These are phyloP conservation scores for Mirounga angustirostris DNA, from an alignment of 2,113 vertebrate genomes.

Conservation along the genomic window DNA sequence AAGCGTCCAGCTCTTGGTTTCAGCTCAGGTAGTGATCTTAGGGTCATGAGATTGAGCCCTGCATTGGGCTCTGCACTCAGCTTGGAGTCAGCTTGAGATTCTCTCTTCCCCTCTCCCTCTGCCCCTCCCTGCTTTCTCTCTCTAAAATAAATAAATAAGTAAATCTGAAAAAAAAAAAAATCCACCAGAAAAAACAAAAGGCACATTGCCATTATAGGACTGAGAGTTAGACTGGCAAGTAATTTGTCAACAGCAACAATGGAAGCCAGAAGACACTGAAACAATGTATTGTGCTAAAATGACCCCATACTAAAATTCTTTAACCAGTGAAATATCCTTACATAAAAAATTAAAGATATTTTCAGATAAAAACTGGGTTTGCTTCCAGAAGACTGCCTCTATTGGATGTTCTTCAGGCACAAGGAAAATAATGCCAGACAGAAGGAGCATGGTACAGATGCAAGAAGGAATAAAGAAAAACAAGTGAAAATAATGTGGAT, in stretches of 20 bases:
- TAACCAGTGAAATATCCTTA: background rate
- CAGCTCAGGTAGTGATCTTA: background rate
- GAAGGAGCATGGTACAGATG: background rate
- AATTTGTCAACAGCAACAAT: background rate
- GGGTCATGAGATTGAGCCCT: background rate
- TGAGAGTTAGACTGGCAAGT: background rate
- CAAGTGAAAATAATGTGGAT: background rate
- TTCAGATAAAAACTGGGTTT: conserved; percentile 1
- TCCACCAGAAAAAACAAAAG: background rate
- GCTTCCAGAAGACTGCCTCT: background rate
- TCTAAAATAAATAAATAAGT: background rate
- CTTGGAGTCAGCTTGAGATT: background rate
- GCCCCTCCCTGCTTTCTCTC: background rate
- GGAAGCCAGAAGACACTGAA: background rate
- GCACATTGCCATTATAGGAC: background rate
- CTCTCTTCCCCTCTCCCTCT: background rate
- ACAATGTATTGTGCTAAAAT: background rate
- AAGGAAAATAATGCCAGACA: background rate
- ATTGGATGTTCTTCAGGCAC: background rate
- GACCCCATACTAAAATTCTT: background rate
- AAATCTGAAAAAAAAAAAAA: background rate
- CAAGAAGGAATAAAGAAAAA: background rate
- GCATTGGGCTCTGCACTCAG: background rate
- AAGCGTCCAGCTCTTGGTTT: background rate
- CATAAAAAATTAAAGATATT: background rate